Evolutionary conservation across 2,797 vertebrate genomes (phyloP).

Genomic region (Synaphobranchus kaupii): DNA sequence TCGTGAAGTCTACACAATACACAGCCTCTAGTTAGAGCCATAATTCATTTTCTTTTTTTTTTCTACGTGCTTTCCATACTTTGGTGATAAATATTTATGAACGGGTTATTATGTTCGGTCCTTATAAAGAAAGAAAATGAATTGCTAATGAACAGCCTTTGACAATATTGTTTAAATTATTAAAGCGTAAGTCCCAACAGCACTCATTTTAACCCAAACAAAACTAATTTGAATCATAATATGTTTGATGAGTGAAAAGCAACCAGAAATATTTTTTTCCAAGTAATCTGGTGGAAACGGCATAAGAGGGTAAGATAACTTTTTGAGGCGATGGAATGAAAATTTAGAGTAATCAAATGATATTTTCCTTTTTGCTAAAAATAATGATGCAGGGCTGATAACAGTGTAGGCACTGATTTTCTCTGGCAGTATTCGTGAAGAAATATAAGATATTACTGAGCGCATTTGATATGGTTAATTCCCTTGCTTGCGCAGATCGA

Average conservation of each 20-base stretch:
- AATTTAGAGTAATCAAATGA: neutral
- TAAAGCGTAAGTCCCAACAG: conserved; percentile 4
- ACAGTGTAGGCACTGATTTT: neutral
- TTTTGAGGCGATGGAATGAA: neutral
- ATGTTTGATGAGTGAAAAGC: conserved; percentile 19
- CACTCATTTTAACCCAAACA: conserved; percentile 24
- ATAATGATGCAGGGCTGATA: neutral
- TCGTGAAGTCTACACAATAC: neutral
- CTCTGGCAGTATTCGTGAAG: neutral
- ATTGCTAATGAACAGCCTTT: conserved; percentile 19
- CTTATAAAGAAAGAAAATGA: conserved; percentile 20
- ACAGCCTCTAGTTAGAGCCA: neutral
- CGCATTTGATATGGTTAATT: neutral
- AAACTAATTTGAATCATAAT: conserved; percentile 25
- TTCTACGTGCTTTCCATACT: conserved; percentile 7
- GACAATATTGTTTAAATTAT: conserved; percentile 25
- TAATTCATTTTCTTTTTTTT: conserved; percentile 6
- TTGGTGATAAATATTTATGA: conserved; percentile 25
- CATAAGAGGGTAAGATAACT: neutral
- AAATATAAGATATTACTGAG: neutral
- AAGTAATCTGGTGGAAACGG: neutral
- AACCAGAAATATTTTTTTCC: neutral
- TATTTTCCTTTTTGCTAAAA: neutral
- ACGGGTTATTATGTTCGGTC: conserved; percentile 14
- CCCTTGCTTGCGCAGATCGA: neutral